Conservation (phyloP, 2,113 vertebrate genomes). For the Anarhynchus alexandrinus region DNA sequence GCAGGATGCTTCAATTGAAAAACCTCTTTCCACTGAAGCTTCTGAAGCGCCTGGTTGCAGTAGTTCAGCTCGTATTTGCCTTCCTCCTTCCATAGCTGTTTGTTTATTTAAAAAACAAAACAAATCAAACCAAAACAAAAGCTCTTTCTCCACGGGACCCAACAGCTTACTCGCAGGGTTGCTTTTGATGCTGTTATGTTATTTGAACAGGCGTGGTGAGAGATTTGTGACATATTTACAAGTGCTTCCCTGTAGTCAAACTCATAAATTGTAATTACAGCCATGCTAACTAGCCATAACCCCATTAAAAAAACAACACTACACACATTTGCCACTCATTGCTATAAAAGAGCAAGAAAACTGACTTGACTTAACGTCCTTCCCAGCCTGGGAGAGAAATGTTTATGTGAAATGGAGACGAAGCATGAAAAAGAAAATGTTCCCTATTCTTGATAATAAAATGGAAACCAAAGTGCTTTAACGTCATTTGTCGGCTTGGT, state of each 20-base stretch:
- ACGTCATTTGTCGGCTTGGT: background rate
- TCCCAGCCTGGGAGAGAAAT: background rate
- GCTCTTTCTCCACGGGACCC: background rate
- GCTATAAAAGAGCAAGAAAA: constrained; percentile 24
- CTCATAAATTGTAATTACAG: constrained; percentile 39
- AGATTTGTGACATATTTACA: constrained; percentile 41
- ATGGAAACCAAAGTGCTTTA: background rate
- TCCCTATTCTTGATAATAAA: background rate
- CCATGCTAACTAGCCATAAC: constrained; percentile 32
- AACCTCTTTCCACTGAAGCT: background rate
- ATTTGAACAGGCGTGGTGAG: constrained; percentile 18
- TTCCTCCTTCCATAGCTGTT: background rate
- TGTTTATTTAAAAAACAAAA: background rate
- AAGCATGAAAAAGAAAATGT: background rate
- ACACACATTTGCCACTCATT: background rate
- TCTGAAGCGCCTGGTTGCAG: background rate
- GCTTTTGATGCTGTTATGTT: background rate
- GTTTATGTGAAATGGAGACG: background rate
- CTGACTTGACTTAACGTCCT: background rate
- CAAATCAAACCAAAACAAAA: background rate
- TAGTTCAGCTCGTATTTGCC: background rate
- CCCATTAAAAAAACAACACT: background rate
- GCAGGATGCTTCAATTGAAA: background rate
- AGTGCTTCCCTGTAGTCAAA: constrained; percentile 7
- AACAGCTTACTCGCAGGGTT: background rate